Conservation (phyloP, 2,113 vertebrate species). For the Octodon degus region DNA sequence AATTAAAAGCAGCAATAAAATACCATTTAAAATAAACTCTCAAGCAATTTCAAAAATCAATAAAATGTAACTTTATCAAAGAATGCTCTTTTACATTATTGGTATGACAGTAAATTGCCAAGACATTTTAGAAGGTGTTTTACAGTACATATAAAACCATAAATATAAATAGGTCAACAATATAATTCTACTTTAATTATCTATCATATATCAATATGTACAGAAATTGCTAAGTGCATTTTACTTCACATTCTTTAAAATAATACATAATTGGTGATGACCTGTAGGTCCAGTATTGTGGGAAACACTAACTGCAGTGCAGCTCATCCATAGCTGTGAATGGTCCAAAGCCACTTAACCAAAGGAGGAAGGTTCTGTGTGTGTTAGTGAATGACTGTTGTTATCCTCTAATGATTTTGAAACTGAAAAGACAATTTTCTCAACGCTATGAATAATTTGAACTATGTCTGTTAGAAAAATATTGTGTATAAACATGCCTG, state of each 20-base stretch:
- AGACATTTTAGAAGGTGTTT: neutral
- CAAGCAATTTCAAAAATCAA: neutral
- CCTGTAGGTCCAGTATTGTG: neutral
- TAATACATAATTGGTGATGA: neutral
- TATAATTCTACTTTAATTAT: constrained; percentile 1
- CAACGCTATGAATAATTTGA: neutral
- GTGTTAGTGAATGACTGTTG: neutral
- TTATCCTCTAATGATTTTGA: neutral
- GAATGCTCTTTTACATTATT: neutral
- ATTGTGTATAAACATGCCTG: neutral
- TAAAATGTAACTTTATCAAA: neutral
- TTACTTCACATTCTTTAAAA: neutral
- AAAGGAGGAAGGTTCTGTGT: neutral
- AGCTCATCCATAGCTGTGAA: neutral
- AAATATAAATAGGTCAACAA: neutral
- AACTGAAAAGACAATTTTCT: constrained; percentile 22
- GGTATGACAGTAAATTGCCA: neutral
- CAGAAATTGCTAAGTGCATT: neutral
- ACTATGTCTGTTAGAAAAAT: constrained; percentile 23
- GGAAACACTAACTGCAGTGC: neutral
- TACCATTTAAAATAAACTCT: neutral
- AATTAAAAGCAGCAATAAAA: neutral
- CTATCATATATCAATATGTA: neutral
- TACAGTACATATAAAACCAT: neutral
- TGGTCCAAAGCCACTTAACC: neutral